A percentile compares a stretch with the other conserved stretches of the same genome.
Evolutionary conservation across 2,797 vertebrate genomes (phyloP).

Genomic region (Sternotherus odoratus): DNA sequence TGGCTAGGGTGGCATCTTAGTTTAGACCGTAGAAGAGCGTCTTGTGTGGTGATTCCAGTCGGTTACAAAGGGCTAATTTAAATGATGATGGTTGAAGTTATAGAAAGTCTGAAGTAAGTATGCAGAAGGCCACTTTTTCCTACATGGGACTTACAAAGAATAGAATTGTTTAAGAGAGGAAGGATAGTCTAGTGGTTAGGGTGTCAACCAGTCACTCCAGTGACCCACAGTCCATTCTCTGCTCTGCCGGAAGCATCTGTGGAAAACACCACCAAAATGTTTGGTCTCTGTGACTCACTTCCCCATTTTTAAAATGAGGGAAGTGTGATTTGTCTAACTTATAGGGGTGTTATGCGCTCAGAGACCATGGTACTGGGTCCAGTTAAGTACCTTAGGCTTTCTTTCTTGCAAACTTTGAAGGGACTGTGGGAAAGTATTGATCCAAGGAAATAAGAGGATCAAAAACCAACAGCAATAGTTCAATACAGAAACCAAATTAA

Average conservation of each 20-base stretch:
- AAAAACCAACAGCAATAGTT: neutral
- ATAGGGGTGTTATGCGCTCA: no score
- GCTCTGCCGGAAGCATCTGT: neutral
- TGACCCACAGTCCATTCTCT: neutral
- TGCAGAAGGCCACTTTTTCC: neutral
- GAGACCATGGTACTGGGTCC: no score
- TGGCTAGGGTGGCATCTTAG: neutral
- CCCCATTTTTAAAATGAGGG: no score
- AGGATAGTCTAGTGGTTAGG: neutral
- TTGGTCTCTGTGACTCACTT: no score
- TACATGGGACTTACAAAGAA: neutral
- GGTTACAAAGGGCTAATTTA: no score
- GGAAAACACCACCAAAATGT: no score
- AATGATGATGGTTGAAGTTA: neutral
- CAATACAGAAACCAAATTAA: neutral
- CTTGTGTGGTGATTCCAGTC: no score
- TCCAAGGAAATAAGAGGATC: neutral
- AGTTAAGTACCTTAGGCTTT: neutral
- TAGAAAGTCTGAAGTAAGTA: neutral
- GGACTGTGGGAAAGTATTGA: neutral
- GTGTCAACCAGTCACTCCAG: neutral
- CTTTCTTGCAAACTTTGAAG: neutral
- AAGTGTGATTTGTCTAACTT: no score
- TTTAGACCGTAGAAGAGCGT: no score
- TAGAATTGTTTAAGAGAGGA: neutral